These are phyloP conservation scores for Calyptomena viridis DNA, from an alignment of 2,113 vertebrate species.

Conservation along the genomic window DNA sequence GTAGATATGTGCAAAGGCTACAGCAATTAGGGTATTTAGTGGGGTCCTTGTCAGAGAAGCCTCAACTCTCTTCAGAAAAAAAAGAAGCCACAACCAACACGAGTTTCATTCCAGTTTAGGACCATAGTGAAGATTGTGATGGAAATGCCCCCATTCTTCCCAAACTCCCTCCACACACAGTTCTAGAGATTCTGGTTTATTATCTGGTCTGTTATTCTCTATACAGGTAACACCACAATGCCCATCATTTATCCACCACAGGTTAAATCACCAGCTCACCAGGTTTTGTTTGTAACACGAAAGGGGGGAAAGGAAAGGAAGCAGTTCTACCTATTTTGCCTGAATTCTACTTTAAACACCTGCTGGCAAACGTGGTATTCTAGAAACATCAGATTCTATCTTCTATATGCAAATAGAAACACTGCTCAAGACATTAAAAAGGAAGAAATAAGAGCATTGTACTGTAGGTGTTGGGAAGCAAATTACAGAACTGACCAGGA, in stretches of 20 bases:
- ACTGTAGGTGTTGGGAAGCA: neutral
- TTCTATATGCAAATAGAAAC: neutral
- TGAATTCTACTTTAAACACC: neutral
- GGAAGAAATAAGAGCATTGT: neutral
- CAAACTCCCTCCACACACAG: rapidly evolving
- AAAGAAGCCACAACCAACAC: neutral
- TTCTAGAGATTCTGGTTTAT: neutral
- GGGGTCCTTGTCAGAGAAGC: neutral
- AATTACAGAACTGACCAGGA: neutral
- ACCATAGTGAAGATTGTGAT: rapidly evolving
- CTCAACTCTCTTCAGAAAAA: neutral
- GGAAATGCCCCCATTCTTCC: neutral
- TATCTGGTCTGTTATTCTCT: too few species aligned
- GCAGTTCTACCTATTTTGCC: neutral
- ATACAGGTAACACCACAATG: neutral
- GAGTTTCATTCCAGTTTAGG: neutral
- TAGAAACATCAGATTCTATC: neutral
- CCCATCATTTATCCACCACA: neutral
- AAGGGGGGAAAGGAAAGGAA: neutral
- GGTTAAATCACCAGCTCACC: neutral
- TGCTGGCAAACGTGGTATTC: rapidly evolving
- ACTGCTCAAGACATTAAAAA: neutral
- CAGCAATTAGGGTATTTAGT: neutral
- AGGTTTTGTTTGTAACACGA: neutral
- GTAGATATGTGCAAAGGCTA: neutral